Percentiles rank a stretch among this genome's conserved stretches.
Evolutionary conservation across 1,140 invertebrate species (phyloP).

Genomic region (Hormaphis cornu): DNA sequence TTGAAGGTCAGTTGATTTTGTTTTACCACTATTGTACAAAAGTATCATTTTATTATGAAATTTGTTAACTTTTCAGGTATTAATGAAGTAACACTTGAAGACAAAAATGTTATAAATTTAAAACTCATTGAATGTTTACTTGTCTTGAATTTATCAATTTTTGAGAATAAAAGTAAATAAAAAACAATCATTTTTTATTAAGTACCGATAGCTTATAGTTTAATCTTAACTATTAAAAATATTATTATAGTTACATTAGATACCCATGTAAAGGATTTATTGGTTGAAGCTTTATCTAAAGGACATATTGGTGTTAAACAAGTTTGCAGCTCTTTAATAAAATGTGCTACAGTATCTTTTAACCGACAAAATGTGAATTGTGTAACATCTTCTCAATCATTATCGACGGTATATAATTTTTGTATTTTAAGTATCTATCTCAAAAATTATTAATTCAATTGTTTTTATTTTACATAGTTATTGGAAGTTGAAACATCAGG

Average conservation of each 20-base stretch:
- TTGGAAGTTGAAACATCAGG: slow-evolving; percentile 24
- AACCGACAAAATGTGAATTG: slow-evolving; percentile 8
- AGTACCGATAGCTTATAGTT: neutral
- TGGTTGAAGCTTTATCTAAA: slow-evolving; percentile 28
- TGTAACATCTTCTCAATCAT: neutral
- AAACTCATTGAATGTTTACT: slow-evolving; percentile 25
- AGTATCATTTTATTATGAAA: neutral
- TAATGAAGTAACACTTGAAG: slow-evolving; percentile 8
- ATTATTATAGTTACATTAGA: slow-evolving; percentile 25
- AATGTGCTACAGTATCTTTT: slow-evolving; percentile 24
- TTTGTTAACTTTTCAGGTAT: slow-evolving; percentile 7
- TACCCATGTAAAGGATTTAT: slow-evolving; percentile 26
- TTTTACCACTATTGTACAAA: neutral
- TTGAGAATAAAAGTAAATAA: slow-evolving; percentile 13
- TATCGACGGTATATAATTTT: neutral
- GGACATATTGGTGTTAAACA: slow-evolving; percentile 32
- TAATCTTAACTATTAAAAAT: neutral
- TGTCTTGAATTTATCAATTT: slow-evolving; percentile 8
- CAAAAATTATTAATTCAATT: neutral
- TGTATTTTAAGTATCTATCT: neutral
- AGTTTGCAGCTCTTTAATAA: slow-evolving; percentile 30
- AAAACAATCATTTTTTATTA: neutral
- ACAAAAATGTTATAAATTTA: slow-evolving; percentile 28
- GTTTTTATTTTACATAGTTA: neutral
- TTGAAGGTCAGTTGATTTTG: neutral